Conservation (phyloP, 2,797 vertebrate genomes). For the Xiphorhynchus erythropygius region DNA sequence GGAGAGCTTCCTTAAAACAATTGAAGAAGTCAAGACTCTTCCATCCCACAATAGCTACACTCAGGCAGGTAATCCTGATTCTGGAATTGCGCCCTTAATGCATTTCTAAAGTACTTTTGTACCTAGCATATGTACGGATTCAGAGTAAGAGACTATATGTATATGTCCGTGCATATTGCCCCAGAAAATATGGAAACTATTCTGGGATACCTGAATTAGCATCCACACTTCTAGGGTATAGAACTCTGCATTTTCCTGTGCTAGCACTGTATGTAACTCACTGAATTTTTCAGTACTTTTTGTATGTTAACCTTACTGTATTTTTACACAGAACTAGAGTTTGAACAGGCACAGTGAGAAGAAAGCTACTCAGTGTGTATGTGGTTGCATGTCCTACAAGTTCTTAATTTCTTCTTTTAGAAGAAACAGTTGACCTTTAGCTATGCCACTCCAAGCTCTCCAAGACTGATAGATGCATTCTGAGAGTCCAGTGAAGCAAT, state of each 20-base stretch:
- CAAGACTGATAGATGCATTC: neutral
- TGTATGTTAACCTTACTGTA: neutral
- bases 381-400: neutral
- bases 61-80: neutral
- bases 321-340: neutral
- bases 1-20: neutral
- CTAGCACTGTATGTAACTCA: neutral
- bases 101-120: neutral
- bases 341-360: neutral
- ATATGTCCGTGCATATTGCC: neutral
- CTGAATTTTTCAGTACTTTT: neutral
- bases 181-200: neutral
- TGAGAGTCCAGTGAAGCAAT: neutral
- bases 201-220: neutral
- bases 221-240: fast-evolving
- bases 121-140: neutral
- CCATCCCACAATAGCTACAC: neutral
- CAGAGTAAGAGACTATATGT: too few relatives aligned
- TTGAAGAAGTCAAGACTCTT: neutral
- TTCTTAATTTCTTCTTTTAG: neutral
- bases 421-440: neutral
- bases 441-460: neutral
- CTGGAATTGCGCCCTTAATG: neutral
- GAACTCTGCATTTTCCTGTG: neutral
- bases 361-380: neutral